Conservation (phyloP, 2,113 vertebrate species). For the Chamaetylas fuelleborni region DNA sequence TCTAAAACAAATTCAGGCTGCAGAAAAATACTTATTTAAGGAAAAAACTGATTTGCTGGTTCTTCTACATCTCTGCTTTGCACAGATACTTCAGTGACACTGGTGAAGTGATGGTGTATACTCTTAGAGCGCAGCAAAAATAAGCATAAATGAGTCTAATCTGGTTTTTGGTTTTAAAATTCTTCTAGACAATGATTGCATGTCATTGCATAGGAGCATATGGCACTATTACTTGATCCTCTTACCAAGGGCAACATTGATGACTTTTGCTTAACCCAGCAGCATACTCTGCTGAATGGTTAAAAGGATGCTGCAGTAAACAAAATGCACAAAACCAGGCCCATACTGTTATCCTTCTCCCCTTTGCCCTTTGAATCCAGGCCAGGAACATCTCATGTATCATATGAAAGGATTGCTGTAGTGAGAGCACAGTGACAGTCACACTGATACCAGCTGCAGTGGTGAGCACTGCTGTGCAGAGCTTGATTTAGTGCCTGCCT, state of each 20-base stretch:
- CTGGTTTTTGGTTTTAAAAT: not conserved
- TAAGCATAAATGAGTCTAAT: not conserved
- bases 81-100: not conserved
- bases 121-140: not conserved
- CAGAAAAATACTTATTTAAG: not conserved
- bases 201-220: constrained; percentile 3
- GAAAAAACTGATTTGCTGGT: not conserved
- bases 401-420: not conserved
- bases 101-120: not conserved
- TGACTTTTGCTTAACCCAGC: not conserved
- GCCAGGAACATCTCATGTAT: constrained; percentile 32
- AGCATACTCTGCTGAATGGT: not conserved
- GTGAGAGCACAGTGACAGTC: not conserved
- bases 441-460: not conserved
- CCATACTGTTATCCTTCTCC: constrained; percentile 18
- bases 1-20: not conserved
- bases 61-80: not conserved
- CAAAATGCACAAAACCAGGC: constrained; percentile 22
- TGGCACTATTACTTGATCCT: constrained; percentile 36
- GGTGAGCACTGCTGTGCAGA: not conserved
- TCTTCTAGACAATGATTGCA: not conserved
- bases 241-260: constrained; percentile 25
- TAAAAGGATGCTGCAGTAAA: constrained; percentile 47
- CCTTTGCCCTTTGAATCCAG: constrained; percentile 36
- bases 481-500: not conserved